Percentiles rank a stretch among this genome's conserved stretches.
Conservation (phyloP, 1,140 invertebrate species). For the Teleopsis dalmanni region DNA sequence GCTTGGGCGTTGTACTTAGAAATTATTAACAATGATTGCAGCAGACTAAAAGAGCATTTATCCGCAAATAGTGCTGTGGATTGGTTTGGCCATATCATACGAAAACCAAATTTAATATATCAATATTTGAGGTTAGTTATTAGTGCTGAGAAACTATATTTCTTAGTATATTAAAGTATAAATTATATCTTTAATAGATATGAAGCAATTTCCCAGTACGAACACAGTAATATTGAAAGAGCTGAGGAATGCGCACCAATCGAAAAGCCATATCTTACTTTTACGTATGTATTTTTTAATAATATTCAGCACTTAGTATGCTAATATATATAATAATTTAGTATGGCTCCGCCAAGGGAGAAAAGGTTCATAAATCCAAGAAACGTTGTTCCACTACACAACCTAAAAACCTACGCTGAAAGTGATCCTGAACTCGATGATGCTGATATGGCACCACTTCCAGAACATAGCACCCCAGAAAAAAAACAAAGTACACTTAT, state of each 20-base stretch:
- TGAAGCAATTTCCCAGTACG: constrained; percentile 8
- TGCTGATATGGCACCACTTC: neutral
- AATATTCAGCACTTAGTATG: too few relatives aligned
- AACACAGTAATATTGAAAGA: constrained; percentile 5
- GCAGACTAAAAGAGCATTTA: constrained; percentile 8
- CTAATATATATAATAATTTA: too few relatives aligned
- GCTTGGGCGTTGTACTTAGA: constrained; percentile 12
- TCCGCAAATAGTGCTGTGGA: constrained; percentile 15
- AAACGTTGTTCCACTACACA: too few relatives aligned
- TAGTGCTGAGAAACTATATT: neutral
- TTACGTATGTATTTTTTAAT: too few relatives aligned
- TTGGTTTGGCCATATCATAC: constrained; percentile 15
- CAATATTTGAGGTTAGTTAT: constrained; percentile 13
- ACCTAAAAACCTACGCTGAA: constrained; percentile 12
- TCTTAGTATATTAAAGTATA: neutral
- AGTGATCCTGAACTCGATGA: constrained; percentile 15
- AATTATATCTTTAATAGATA: neutral
- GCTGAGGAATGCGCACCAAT: constrained; percentile 6
- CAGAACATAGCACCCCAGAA: constrained; percentile 1
- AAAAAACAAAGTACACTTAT: constrained; percentile 1
- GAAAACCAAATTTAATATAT: constrained; percentile 11
- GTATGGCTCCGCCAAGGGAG: too few relatives aligned
- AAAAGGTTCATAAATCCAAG: too few relatives aligned
- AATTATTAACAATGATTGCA: constrained; percentile 6
- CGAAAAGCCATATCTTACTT: constrained; percentile 8